Conservation (phyloP, 2,797 vertebrate genomes). For the Parotocinclus haroldoi region DNA sequence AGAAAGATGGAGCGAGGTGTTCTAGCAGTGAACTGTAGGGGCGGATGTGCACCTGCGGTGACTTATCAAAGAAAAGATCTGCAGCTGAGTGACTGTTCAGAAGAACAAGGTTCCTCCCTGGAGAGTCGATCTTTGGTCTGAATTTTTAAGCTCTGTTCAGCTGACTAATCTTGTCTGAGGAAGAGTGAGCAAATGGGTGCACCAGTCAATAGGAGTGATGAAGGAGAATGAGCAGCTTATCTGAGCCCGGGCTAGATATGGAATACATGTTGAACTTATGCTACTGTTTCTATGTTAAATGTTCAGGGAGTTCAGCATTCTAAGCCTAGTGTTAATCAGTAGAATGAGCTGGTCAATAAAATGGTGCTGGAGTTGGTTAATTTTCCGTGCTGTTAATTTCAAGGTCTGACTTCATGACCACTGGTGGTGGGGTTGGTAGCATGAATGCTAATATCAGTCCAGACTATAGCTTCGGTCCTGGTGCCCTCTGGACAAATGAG, state of each 20-base stretch:
- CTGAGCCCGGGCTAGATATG: conserved; percentile 32
- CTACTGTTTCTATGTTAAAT: conserved; percentile 22
- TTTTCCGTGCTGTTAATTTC: conserved; percentile 1
- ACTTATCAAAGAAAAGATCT: conserved; percentile 49
- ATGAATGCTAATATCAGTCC: conserved; percentile 40
- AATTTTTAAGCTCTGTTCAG: conserved; percentile 47
- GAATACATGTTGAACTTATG: conserved; percentile 20
- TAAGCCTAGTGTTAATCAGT: conserved; percentile 33
- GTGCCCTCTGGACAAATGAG: conserved; percentile 53
- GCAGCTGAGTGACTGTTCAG: conserved; percentile 35
- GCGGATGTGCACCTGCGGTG: conserved; percentile 46
- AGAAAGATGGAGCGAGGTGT: conserved; percentile 41
- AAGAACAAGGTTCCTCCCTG: conserved; percentile 33
- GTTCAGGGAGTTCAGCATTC: conserved; percentile 12
- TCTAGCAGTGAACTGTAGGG: conserved; percentile 37
- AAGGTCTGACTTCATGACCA: background rate
- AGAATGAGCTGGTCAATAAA: conserved; percentile 27
- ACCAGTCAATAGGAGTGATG: conserved; percentile 40
- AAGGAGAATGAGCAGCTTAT: conserved; percentile 26
- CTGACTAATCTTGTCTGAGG: conserved; percentile 42
- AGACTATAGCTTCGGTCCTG: conserved; percentile 35
- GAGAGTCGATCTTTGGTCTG: conserved; percentile 42
- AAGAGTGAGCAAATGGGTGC: conserved; percentile 35
- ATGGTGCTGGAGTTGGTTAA: background rate
- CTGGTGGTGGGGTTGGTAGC: background rate